Evolutionary conservation across 2,113 vertebrate genomes (phyloP).

Genomic region (Pangasianodon gigas): DNA sequence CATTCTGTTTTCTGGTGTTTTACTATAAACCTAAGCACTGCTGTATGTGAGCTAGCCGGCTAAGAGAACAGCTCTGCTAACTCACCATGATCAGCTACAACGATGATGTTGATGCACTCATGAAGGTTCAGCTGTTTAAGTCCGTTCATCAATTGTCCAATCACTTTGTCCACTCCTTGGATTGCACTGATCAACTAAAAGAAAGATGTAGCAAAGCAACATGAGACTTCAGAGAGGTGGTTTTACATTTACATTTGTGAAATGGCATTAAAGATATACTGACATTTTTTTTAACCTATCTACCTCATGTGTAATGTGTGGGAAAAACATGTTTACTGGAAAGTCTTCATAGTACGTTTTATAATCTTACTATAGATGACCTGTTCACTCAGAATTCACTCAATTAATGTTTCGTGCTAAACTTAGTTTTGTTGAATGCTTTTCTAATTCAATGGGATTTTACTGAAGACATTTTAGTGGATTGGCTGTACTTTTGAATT

Average conservation of each 20-base stretch:
- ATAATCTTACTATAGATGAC: background rate
- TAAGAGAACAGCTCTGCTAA: background rate
- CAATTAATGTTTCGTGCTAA: background rate
- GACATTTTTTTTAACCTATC: background rate
- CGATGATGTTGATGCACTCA: constrained; percentile 73
- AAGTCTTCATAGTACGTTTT: background rate
- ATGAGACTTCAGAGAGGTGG: background rate
- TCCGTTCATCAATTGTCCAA: constrained; percentile 76
- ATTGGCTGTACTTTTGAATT: no score
- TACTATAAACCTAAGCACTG: background rate
- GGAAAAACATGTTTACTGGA: background rate
- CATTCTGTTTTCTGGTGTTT: background rate
- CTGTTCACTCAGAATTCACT: background rate
- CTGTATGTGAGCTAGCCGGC: background rate
- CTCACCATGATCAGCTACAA: constrained; percentile 77
- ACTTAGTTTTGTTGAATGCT: background rate
- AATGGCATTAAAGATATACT: background rate
- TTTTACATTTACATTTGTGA: background rate
- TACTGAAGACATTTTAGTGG: no score
- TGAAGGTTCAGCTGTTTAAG: constrained; percentile 74
- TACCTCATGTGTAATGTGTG: background rate
- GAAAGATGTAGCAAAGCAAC: background rate
- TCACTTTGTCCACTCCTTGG: constrained; percentile 69
- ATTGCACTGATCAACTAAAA: constrained; percentile 66
- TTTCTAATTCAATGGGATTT: no score